These are phyloP conservation scores for Zoanthus gigantus DNA, from an alignment of 92 coral and sea anemone genomes.

Conservation along the genomic window DNA sequence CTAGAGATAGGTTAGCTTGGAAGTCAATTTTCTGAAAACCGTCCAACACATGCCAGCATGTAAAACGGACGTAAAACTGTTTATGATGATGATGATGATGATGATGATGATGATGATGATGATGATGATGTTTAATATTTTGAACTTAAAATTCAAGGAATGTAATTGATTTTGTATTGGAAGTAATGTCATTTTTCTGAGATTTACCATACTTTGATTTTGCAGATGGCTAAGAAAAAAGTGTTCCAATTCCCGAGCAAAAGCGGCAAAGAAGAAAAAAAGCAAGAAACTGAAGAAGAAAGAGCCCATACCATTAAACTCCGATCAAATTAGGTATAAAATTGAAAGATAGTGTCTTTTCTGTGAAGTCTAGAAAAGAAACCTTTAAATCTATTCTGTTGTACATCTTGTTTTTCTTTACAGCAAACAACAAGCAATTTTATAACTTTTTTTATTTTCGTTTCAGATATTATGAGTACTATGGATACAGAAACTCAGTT, in stretches of 20 bases:
- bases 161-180: too few relatives aligned
- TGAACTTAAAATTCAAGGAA: too few relatives aligned
- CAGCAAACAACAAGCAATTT: background rate
- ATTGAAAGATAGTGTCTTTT: background rate
- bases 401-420: background rate
- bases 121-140: too few relatives aligned
- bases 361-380: too few relatives aligned
- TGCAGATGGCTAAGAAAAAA: slow-evolving; percentile 91
- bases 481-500: slow-evolving; percentile 97
- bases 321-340: slow-evolving; percentile 85
- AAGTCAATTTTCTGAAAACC: too few relatives aligned
- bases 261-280: slow-evolving; percentile 72
- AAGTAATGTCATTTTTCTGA: too few relatives aligned
- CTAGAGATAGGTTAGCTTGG: too few relatives aligned
- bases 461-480: slow-evolving; percentile 88
- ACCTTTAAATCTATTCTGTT: background rate
- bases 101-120: too few relatives aligned
- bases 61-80: too few relatives aligned
- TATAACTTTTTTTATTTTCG: background rate
- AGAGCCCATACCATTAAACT: slow-evolving; percentile 88
- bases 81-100: too few relatives aligned
- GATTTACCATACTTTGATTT: background rate
- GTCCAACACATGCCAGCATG: too few relatives aligned
- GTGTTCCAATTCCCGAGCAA: slow-evolving; percentile 60
- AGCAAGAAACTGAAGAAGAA: slow-evolving; percentile 80